Evolutionary conservation across 2,113 vertebrate species (phyloP).

Genomic region (Eulacestoma nigropectus): DNA sequence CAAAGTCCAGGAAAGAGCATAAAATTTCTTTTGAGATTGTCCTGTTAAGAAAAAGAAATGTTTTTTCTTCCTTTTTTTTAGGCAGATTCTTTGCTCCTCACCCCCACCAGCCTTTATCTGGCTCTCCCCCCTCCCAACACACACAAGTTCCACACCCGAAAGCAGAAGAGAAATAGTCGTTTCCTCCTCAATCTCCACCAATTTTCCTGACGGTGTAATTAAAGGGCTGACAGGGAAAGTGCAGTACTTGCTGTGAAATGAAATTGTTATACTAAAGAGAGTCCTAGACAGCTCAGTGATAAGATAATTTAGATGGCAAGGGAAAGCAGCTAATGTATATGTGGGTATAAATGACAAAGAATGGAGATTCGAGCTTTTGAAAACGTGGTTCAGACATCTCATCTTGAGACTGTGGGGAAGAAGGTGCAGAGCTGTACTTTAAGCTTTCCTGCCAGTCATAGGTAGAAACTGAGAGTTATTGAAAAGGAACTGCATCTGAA

Average conservation of each 20-base stretch:
- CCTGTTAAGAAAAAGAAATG: background rate
- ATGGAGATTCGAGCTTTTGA: slow-evolving; percentile 13
- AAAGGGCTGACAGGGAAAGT: slow-evolving; percentile 60
- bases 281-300: slow-evolving; percentile 70
- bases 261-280: slow-evolving; percentile 58
- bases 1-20: background rate
- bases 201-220: slow-evolving; percentile 61
- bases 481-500: slow-evolving; percentile 3
- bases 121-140: background rate
- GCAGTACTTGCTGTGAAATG: slow-evolving; percentile 62
- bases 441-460: slow-evolving; percentile 34
- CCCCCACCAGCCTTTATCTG: background rate
- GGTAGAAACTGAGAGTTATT: background rate
- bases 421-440: background rate
- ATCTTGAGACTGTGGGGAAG: slow-evolving; percentile 41
- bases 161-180: slow-evolving; percentile 13
- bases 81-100: background rate
- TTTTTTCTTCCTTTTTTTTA: background rate
- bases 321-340: slow-evolving; percentile 59
- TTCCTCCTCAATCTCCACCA: slow-evolving; percentile 37
- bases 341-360: slow-evolving; percentile 58
- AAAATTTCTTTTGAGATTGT: background rate
- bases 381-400: background rate
- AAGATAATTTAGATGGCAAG: slow-evolving; percentile 72
- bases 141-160: background rate